Evolutionary conservation across 2,888 invertebrate species (phyloP).

Genomic region (Trichogramma dendrolimi): DNA sequence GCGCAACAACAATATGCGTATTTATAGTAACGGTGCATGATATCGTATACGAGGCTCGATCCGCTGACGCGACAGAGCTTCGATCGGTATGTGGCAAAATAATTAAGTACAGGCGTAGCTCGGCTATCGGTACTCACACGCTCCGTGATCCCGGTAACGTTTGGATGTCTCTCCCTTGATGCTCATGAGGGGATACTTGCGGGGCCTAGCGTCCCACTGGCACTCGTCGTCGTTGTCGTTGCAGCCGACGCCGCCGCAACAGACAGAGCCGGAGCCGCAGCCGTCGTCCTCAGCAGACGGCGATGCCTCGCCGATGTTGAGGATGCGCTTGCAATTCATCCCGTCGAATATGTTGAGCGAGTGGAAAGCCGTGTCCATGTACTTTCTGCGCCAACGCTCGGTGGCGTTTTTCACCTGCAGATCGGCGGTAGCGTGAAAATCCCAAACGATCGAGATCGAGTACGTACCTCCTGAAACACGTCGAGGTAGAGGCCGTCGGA

Average conservation of each 20-base stretch:
- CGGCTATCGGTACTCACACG: conserved; percentile 11
- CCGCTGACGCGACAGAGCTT: too few species aligned
- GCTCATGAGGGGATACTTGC: conserved; percentile 24
- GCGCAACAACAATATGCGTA: too few species aligned
- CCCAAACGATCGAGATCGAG: not conserved
- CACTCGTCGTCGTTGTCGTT: conserved; percentile 14
- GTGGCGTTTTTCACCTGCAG: conserved; percentile 23
- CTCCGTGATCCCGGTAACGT: conserved; percentile 26
- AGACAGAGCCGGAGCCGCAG: too few species aligned
- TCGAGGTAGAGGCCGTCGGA: conserved; percentile 26
- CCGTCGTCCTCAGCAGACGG: not conserved
- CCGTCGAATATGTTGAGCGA: conserved; percentile 27
- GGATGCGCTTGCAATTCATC: conserved; percentile 25
- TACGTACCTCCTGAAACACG: conserved; percentile 35
- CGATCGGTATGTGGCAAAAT: too few species aligned
- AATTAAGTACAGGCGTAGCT: not conserved
- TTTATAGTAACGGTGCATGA: too few species aligned
- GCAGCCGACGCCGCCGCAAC: too few species aligned
- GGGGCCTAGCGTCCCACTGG: conserved; percentile 25
- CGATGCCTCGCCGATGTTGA: conserved; percentile 26
- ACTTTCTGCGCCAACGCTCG: conserved; percentile 29
- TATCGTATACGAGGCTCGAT: too few species aligned
- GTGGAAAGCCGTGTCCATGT: conserved; percentile 31
- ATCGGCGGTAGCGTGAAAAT: too few species aligned
- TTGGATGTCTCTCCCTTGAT: conserved; percentile 21